Conservation (phyloP, 1,140 invertebrate species). For the Caerostris darwini region DNA sequence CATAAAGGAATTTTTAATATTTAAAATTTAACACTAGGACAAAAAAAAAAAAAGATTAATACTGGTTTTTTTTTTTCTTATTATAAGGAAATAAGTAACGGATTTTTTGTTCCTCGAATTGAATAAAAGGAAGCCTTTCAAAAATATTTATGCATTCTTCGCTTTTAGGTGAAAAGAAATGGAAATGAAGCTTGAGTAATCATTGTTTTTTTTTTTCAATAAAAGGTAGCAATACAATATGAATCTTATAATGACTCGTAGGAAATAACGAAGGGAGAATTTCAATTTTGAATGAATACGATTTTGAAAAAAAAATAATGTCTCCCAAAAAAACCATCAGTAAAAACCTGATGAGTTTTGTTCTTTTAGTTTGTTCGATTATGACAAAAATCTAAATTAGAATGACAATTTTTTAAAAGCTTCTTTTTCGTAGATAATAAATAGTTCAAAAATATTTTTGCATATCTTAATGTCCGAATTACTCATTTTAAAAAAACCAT, state of each 20-base stretch:
- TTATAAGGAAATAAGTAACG: neutral
- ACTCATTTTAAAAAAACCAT: too few relatives aligned
- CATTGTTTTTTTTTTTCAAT: neutral
- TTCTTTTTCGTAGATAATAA: neutral
- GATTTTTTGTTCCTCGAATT: neutral
- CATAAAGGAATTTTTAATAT: conserved; percentile 27
- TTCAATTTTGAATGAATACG: neutral
- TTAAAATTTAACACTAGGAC: neutral
- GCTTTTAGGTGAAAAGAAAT: conserved; percentile 17
- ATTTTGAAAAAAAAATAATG: neutral
- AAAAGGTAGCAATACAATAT: neutral
- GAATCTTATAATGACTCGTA: neutral
- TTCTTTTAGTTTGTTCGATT: neutral
- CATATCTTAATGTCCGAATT: neutral
- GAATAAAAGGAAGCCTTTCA: neutral
- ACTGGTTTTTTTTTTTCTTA: neutral
- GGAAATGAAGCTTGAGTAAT: neutral
- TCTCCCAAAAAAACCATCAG: neutral
- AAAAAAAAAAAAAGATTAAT: neutral
- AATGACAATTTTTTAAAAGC: neutral
- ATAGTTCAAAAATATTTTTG: neutral
- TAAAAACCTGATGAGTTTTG: neutral
- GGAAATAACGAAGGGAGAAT: neutral
- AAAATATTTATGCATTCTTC: conserved; percentile 1
- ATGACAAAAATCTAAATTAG: neutral